phyloP scores from a whole-genome alignment of 2,113 vertebrate genomes.

The Acanthisitta chloris region DNA sequence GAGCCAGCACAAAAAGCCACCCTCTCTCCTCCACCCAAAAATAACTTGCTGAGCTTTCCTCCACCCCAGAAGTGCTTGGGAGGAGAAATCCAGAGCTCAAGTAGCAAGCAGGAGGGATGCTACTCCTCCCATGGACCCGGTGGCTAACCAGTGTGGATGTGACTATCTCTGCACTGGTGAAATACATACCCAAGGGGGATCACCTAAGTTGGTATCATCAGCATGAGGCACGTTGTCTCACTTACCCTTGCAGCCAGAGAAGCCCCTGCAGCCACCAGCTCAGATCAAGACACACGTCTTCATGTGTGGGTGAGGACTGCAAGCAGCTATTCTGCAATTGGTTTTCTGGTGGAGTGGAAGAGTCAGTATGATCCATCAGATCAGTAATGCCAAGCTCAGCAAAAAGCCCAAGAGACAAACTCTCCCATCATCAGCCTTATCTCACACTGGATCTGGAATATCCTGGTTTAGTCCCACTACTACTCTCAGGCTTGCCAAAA shows the following conservation, averaged over 20 bases:
- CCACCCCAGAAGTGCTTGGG: neutral
- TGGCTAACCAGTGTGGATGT: neutral
- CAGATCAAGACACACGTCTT: rapidly evolving
- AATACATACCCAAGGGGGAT: rapidly evolving
- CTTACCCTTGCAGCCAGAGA: neutral
- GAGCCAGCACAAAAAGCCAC: neutral
- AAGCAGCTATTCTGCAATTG: neutral
- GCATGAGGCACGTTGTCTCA: neutral
- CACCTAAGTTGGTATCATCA: neutral
- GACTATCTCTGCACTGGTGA: neutral
- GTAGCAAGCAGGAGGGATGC: neutral
- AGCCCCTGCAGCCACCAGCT: neutral
- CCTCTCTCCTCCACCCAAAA: neutral
- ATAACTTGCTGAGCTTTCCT: neutral
- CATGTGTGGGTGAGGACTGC: neutral
- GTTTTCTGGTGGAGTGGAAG: neutral
- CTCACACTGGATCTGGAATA: neutral
- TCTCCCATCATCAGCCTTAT: neutral
- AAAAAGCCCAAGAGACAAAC: neutral
- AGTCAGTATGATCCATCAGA: neutral
- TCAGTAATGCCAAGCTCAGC: neutral
- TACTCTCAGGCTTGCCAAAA: neutral
- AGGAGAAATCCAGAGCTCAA: neutral
- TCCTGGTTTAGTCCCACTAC: neutral
- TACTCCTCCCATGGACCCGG: neutral